A percentile compares a stretch with the other conserved stretches of the same genome.
phyloP scores from a whole-genome alignment of 2,797 vertebrate genomes.

The Microctenopoma steveboyesi region DNA sequence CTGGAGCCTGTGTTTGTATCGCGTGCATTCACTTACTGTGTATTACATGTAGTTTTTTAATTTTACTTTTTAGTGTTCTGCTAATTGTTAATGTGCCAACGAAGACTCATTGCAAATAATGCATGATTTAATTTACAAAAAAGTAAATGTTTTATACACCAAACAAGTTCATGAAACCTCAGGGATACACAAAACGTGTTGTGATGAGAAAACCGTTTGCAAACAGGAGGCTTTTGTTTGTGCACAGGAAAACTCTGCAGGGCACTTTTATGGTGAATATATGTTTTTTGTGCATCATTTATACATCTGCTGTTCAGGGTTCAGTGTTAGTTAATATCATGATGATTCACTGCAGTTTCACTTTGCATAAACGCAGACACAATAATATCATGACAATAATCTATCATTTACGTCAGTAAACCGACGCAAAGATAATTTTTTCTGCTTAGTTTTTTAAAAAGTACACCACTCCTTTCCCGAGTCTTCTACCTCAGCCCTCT shows the following conservation, averaged over 20 bases:
- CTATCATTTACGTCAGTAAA: not conserved
- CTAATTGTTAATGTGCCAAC: not conserved
- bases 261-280: not conserved
- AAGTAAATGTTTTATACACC: not conserved
- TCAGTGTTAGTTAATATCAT: not conserved
- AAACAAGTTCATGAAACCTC: not conserved
- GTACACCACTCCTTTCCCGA: not conserved
- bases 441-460: constrained; percentile 11
- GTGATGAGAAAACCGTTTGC: not conserved
- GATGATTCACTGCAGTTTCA: not conserved
- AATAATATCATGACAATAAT: not conserved
- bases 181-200: not conserved
- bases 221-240: constrained; percentile 5
- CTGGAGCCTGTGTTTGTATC: not conserved
- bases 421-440: not conserved
- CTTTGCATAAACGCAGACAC: not conserved
- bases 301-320: not conserved
- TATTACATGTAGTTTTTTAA: not conserved
- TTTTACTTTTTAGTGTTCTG: not conserved
- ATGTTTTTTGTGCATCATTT: constrained; percentile 1
- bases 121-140: not conserved
- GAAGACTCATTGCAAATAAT: constrained; percentile 3
- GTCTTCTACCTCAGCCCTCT: not conserved
- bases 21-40: too few relatives aligned
- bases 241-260: constrained; percentile 2